Base-by-base conservation (phyloP, 2,797 vertebrate species). In the Sebastes diploproa region DNA sequence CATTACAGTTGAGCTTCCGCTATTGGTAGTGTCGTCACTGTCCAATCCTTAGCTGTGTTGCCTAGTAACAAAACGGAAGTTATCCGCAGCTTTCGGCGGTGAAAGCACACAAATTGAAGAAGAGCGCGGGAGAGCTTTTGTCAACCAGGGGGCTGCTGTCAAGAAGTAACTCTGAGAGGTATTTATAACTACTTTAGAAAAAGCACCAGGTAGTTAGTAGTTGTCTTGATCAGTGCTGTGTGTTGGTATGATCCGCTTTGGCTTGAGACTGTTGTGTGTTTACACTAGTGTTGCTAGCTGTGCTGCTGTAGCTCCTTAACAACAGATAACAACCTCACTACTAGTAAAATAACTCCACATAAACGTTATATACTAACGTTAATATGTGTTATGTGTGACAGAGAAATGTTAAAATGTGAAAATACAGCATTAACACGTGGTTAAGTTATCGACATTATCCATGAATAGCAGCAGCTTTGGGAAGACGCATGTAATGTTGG, bases 121-220 rank as follows among this genome's bases (percentile, higher is more conserved):
- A 27, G 74, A 84, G 83, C 95, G 95, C 38, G 95, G 95, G 95
- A 94, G 95, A 96, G 93, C 54, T 81, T 63, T 78, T 86, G 80
- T 90, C 76, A 74, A 56, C 7, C 76, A 74, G 8, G 36, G 16
- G 50, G 4, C 23, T 50, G 72, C 25, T 18, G 72, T 22, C 2
- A 18, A 65, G 68, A 72, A 59, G 34, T 5, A 20, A 20, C 52
- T 7, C 14, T 67, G 29, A 62, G 13, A 61, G 56, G 67, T 78
- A 77, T 67, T 23, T 46, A 23, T 62, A 42, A 54, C 18, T 27
- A 22, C 2, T 1, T 7, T 8, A 20, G 13, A 73, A 68, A 68
- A 50, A 2, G 18, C 16, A 20, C 0, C 67, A 4, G 25, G 5
- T 1, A 4, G 0, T 13, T 5, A 34, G 16, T 20, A 4, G 2